phyloP scores from a whole-genome alignment of 2,888 invertebrate species.

The Drosophila lutescens region DNA sequence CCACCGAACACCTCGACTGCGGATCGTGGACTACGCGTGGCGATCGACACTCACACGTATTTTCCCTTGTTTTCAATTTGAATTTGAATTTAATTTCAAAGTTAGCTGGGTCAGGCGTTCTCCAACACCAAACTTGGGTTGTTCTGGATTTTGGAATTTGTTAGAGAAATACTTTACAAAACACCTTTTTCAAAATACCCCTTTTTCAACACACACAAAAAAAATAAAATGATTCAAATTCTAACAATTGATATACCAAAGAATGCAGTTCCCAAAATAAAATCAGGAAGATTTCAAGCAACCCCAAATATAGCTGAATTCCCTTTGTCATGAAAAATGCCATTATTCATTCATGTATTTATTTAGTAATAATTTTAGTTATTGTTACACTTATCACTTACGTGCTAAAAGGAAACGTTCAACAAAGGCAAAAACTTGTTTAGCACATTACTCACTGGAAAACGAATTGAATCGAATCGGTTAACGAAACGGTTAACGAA shows the following conservation, averaged over 20 bases:
- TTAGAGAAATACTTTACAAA: not conserved
- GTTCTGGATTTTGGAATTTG: not conserved
- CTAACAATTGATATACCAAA: not conserved
- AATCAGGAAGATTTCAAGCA: not conserved
- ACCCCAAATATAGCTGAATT: constrained; percentile 1
- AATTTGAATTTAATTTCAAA: constrained; percentile 41
- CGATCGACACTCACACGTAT: constrained; percentile 14
- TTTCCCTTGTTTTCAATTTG: constrained; percentile 24
- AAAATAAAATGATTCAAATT: not conserved
- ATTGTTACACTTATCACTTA: constrained; percentile 73
- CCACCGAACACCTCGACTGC: constrained; percentile 41
- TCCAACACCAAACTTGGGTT: constrained; percentile 5
- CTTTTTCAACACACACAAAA: not conserved
- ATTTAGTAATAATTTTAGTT: constrained; percentile 57
- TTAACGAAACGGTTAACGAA: constrained; percentile 19
- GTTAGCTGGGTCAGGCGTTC: not conserved
- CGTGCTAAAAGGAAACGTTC: constrained; percentile 51
- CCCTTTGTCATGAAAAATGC: constrained; percentile 3
- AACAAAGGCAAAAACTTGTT: constrained; percentile 39
- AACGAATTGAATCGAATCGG: constrained; percentile 28
- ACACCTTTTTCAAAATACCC: too few relatives aligned
- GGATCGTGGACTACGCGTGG: constrained; percentile 46
- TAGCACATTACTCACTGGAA: constrained; percentile 37
- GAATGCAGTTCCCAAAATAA: not conserved
- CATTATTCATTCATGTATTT: constrained; percentile 39